Base-by-base conservation (phyloP, 2,113 vertebrate genomes). In the Telmatochromis brachygnathus region DNA sequence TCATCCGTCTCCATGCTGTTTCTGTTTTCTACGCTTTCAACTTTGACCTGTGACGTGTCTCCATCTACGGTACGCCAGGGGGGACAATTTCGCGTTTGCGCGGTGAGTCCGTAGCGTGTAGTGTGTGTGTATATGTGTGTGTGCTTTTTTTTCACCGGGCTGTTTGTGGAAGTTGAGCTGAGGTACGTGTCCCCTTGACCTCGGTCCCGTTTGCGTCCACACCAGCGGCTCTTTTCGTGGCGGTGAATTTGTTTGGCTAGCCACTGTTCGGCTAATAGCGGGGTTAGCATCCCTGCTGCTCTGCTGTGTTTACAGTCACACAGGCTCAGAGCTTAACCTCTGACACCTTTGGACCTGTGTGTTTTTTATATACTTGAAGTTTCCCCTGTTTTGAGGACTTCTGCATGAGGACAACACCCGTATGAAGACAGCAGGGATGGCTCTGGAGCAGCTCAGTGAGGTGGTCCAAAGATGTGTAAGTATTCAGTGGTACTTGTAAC, bases 381-480 rank as follows among this genome's bases (percentile, higher is more conserved):
- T 14, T 28, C 5, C 33, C 49, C 26, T 84, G 54, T 86, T 80
- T 81, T 6, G n/a, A 87, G 88, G 87, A 55, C 8, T 53, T 2
- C 7, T 54, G 58, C 47, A 51, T 89, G 39, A 75, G 53, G 84
- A 65, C 11, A 73, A 81, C 65, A 5, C 45, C 10, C 8, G 62
- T 21, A 33, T 35, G 77, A 45, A 85, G 55, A 45, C 84, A 85
- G 77, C 83, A 80, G 89, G 17, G 88, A 99, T 99, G 98, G 97
- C 98, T 73, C 93, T 98, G 89, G 97, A 98, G 88, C 97, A 98
- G 92, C 95, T 99, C 95, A 97, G 97, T 85, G 97, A 97, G 88
- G 94, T 99, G 92, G 96, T 99, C 93, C 96, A 97, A 92, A 98
- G 96, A 98, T 99, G 98, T 5, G 98, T 99, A 96, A 98, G 99